Evolutionary conservation across 1,140 invertebrate genomes (phyloP).

Genomic region (Diorhabda elongata): DNA sequence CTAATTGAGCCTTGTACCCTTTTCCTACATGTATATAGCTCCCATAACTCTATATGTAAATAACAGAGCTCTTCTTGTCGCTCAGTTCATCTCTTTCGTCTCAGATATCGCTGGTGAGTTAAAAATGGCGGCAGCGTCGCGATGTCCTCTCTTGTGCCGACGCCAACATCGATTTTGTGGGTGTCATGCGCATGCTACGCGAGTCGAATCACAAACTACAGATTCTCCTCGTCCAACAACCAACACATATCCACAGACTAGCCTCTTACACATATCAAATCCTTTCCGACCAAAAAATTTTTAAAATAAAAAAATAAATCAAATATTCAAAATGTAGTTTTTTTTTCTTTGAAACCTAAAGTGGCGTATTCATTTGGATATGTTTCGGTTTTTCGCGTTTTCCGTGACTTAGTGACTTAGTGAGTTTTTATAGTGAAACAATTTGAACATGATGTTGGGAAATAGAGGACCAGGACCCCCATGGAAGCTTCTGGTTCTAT

Average conservation of each 20-base stretch:
- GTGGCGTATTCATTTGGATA: not conserved
- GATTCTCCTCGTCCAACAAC: constrained; percentile 24
- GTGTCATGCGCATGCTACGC: constrained; percentile 28
- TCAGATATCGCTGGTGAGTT: constrained; percentile 21
- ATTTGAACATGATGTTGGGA: constrained; percentile 32
- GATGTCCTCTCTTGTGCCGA: constrained; percentile 22
- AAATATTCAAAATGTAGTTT: not conserved
- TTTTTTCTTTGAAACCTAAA: not conserved
- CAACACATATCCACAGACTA: constrained; percentile 15
- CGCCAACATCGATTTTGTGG: constrained; percentile 34
- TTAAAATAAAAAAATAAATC: no score
- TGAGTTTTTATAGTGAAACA: constrained; percentile 5
- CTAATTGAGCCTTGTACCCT: no score
- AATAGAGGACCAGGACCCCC: constrained; percentile 35
- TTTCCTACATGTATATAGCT: no score
- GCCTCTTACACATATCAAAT: constrained; percentile 10
- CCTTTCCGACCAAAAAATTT: not conserved
- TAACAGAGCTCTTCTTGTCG: not conserved
- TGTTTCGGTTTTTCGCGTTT: not conserved
- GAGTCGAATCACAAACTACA: constrained; percentile 36
- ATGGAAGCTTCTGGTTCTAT: constrained; percentile 18
- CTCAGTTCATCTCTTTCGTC: constrained; percentile 11
- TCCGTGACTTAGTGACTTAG: constrained; percentile 12
- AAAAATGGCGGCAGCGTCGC: not conserved
- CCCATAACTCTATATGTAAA: no score